Percentiles rank a stretch among this genome's conserved stretches.
Evolutionary conservation across 2,888 invertebrate species (phyloP).

Genomic region (Patella caerulea): DNA sequence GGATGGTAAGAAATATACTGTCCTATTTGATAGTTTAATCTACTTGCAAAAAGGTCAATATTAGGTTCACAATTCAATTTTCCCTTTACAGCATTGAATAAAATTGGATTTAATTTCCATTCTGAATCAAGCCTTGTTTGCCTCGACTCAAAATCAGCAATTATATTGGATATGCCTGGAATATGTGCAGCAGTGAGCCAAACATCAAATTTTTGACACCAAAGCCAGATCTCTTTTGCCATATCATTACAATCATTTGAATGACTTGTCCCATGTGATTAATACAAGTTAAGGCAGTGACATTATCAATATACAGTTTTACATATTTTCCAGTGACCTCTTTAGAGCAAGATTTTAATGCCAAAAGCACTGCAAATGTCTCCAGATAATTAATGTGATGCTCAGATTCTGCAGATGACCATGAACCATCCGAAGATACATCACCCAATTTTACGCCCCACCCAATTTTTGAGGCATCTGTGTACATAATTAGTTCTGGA

Average conservation of each 20-base stretch:
- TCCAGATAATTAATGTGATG: constrained; percentile 19
- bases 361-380: constrained; percentile 12
- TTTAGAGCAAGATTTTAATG: background rate
- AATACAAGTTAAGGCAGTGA: constrained; percentile 10
- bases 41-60: background rate
- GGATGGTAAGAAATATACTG: background rate
- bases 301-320: constrained; percentile 20
- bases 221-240: too few species aligned
- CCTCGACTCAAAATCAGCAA: constrained; percentile 20
- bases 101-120: background rate
- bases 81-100: background rate
- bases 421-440: constrained; percentile 6
- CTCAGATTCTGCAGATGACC: background rate
- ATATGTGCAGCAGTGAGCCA: constrained; percentile 25
- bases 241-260: too few species aligned
- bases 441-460: constrained; percentile 13
- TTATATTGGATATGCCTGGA: constrained; percentile 19
- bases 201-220: background rate
- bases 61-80: background rate
- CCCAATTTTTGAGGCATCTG: constrained; percentile 18
- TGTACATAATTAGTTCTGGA: constrained; percentile 3
- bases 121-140: too few species aligned
- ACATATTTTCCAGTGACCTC: background rate
- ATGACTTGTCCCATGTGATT: too few species aligned
- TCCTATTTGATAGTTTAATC: background rate